phyloP scores from a whole-genome alignment of 2,888 invertebrate species.

The Agriopis aurantiaria region DNA sequence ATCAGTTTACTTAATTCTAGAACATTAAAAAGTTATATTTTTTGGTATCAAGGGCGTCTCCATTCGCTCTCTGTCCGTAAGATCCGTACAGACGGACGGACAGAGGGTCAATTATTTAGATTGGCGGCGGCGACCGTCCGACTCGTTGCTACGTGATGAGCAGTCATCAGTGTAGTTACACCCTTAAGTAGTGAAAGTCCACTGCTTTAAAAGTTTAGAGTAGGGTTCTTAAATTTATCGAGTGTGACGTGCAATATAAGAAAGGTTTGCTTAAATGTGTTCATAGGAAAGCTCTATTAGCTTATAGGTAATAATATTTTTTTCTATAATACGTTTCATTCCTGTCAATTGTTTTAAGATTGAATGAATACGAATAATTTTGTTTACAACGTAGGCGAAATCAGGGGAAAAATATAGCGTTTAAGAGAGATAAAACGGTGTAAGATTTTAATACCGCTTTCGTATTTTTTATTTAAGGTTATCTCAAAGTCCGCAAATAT shows the following conservation, averaged over 20 bases:
- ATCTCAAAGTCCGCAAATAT: too few species aligned
- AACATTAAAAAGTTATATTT: background rate
- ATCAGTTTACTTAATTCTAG: background rate
- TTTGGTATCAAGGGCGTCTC: conserved; percentile 52
- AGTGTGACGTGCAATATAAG: conserved; percentile 14
- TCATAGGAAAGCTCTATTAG: background rate
- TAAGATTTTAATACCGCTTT: too few species aligned
- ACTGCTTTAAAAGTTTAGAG: conserved; percentile 29
- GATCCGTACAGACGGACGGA: conserved; percentile 76
- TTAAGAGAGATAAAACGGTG: too few species aligned
- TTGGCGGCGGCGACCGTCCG: conserved; percentile 77
- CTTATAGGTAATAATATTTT: too few species aligned
- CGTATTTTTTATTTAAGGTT: too few species aligned
- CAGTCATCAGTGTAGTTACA: conserved; percentile 38
- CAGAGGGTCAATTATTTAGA: conserved; percentile 86
- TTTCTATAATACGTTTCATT: too few species aligned
- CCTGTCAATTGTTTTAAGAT: too few species aligned
- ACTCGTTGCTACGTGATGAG: conserved; percentile 64
- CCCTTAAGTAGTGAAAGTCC: conserved; percentile 31
- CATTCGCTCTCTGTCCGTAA: conserved; percentile 58
- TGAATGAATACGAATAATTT: too few species aligned
- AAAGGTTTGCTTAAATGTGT: background rate
- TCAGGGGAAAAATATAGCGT: too few species aligned
- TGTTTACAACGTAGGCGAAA: too few species aligned
- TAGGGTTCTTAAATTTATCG: conserved; percentile 22